Base-by-base conservation (phyloP, 1,140 invertebrate genomes). In the Saccostrea glomerata region DNA sequence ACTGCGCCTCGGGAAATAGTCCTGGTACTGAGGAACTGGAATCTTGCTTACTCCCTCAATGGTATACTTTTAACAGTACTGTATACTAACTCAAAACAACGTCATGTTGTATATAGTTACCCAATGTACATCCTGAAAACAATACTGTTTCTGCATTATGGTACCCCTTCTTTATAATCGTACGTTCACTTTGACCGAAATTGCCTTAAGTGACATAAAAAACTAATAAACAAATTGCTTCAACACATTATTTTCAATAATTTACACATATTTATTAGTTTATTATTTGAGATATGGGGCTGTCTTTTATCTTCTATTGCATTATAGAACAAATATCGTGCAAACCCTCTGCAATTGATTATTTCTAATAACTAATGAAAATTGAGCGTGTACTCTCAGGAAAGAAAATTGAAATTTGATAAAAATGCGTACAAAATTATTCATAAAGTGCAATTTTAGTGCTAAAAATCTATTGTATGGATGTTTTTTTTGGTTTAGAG, bases 301-400 rank as follows among this genome's bases (percentile, higher is more conserved):
- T 6, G 25, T 77, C 70, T 77, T 77, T 30, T 13, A 77, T 77
- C 70, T 36, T 77, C 70, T 30, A 77, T 77, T 30, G 30, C 30
- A 36, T 77, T 30, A 77, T 77, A 77, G 70, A 77, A 77, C 30
- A 63, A 36, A 66, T 66, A 20, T 7, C 25, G 25, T 77, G 70
- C 70, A 30, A 30, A 30, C 70, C 25, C n/a, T 23, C 23, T 2
- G 13, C 25, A 13, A 23, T 7, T 73, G 20, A 70, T 73, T 77
- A 30, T 77, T 77, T 77, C 25, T 77, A 77, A 25, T 77, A 25
- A 77, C 30, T 36, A 77, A 77, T 77, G 70, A 77, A 77, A 30
- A 77, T 36, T 17, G 36, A 77, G 70, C 70, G 70, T 77, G 70
- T 9, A 47, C 47, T 47, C 47, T 2, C 47, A 47, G 47, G 6